Base-by-base conservation (phyloP, 2,797 vertebrate species). In the Acropternis orthonyx region DNA sequence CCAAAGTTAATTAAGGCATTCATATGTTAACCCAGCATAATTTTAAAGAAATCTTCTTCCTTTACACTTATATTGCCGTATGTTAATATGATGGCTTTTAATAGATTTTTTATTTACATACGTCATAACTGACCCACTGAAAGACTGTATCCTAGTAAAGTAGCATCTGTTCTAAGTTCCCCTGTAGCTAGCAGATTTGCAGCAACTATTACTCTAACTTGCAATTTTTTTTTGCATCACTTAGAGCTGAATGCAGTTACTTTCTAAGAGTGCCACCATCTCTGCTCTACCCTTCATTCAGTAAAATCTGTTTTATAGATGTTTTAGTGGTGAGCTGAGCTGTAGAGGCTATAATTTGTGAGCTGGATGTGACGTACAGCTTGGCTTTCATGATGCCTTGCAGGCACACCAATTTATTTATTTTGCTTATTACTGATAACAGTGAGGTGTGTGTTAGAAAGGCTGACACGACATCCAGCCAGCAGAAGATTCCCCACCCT, bases 1-100 rank as follows among this genome's bases (percentile, higher is more conserved):
- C 74, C 56, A 77, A 77, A 92, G 73, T 86, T 95, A 88, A 95
- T 94, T 89, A 88, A 95, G 86, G 83, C 78, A 88, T 56, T 87
- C 56, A n/a, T 93, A 85, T 81, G 79, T 78, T 94, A 95, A 76
- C 10, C 41, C 52, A 88, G 66, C 24, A 41, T 16, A 71, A 93
- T 77, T 92, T 73, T 91, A 52, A 90, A 84, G 85, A 91, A 88
- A 67, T 75, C 48, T 28, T 71, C 23, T 75, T 88, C 52, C 55
- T 84, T 90, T 93, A 49, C 74, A 83, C 55, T 68, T 87, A 79
- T n/a, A 86, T 14, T 81, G 74, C 71, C 6, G 10, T 82, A 90
- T 82, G 67, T 92, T 94, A 93, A 80, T 54, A 61, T 0, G 21
- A 74, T 32, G 78, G 80, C 68, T 92, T 85, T 92, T 93, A 48